phyloP scores from a whole-genome alignment of 2,888 invertebrate species.

The Thereva nobilitata region DNA sequence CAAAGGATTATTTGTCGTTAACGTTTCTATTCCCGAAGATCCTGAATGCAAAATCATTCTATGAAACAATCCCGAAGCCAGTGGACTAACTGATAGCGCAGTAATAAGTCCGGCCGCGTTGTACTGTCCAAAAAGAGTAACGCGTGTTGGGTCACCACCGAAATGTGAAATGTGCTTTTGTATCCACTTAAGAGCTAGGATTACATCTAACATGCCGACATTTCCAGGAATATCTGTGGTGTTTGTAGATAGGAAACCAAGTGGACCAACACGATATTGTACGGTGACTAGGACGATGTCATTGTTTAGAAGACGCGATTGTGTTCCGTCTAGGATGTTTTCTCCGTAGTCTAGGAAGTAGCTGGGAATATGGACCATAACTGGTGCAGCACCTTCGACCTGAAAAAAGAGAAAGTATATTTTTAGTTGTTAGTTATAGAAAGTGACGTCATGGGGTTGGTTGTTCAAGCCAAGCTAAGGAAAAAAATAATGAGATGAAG shows the following conservation, averaged over 20 bases:
- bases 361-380: no score
- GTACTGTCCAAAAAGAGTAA: conserved; percentile 59
- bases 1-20: conserved; percentile 51
- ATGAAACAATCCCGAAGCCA: conserved; percentile 55
- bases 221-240: conserved; percentile 58
- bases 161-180: conserved; percentile 55
- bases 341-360: no score
- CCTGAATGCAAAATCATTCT: conserved; percentile 58
- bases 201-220: conserved; percentile 57
- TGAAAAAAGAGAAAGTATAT: no score
- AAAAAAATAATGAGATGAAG: no score
- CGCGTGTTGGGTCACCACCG: conserved; percentile 55
- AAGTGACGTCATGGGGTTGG: no score
- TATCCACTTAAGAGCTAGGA: conserved; percentile 57
- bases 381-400: no score
- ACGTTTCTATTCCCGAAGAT: conserved; percentile 55
- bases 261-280: conserved; percentile 55
- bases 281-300: conserved; percentile 54
- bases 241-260: conserved; percentile 59
- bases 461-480: no score
- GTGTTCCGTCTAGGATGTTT: no score
- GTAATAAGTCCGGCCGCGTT: conserved; percentile 57
- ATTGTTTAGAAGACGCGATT: conserved; percentile 48
- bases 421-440: no score
- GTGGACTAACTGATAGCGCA: conserved; percentile 51